A percentile compares a stretch with the other conserved stretches of the same genome.
phyloP scores from a whole-genome alignment of 2,888 invertebrate species.

The Pantelozetes paolii region DNA sequence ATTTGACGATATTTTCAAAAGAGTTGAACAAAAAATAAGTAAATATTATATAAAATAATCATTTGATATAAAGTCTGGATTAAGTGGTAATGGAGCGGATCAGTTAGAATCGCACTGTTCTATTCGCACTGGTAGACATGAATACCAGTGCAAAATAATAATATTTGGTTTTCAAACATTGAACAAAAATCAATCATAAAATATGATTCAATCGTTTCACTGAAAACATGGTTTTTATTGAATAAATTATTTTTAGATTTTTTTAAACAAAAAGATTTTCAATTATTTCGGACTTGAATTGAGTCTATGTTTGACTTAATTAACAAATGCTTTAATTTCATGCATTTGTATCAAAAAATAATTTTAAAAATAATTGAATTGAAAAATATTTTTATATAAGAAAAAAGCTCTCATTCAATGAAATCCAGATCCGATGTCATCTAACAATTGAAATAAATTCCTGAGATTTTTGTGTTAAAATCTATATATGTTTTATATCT shows the following conservation, averaged over 20 bases:
- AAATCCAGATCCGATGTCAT: background rate
- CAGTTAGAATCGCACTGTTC: background rate
- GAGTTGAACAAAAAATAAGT: background rate
- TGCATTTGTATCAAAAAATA: too few relatives aligned
- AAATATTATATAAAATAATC: background rate
- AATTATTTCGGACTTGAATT: too few relatives aligned
- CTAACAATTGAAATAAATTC: slow-evolving; percentile 13
- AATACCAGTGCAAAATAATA: background rate
- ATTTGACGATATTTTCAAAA: background rate
- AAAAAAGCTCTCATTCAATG: background rate
- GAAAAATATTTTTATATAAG: background rate
- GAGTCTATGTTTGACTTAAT: too few relatives aligned
- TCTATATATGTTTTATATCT: background rate
- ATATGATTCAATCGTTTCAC: too few relatives aligned
- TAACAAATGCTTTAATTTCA: too few relatives aligned
- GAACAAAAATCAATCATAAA: too few relatives aligned
- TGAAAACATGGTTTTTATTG: too few relatives aligned
- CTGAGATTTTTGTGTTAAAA: background rate
- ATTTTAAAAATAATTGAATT: too few relatives aligned
- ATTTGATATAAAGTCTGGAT: background rate
- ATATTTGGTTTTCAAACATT: too few relatives aligned
- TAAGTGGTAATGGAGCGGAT: slow-evolving; percentile 5
- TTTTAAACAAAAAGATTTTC: too few relatives aligned
- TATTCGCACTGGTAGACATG: background rate
- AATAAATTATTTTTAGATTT: too few relatives aligned